Conservation (phyloP, 2,113 vertebrate species). For the Bagarius yarrelli region DNA sequence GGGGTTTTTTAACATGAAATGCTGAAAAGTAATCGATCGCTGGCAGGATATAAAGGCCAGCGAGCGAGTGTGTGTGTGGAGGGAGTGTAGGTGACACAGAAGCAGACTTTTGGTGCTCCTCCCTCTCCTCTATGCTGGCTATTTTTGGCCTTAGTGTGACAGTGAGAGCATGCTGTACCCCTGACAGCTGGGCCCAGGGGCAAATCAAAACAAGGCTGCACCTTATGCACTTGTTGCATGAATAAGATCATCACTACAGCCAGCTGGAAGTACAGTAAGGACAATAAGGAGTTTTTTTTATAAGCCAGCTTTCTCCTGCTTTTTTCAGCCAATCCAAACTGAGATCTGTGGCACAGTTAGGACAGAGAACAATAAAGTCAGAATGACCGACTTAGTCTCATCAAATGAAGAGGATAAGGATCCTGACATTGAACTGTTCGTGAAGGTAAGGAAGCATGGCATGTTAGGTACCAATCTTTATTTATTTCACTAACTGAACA, state of each 20-base stretch:
- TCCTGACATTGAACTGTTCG: conserved; percentile 87
- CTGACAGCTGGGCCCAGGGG: conserved; percentile 47
- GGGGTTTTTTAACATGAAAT: conserved; percentile 19
- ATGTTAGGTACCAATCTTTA: neutral
- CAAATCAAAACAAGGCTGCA: conserved; percentile 51
- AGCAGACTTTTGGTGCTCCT: conserved; percentile 44
- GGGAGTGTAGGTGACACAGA: conserved; percentile 48
- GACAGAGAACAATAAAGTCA: conserved; percentile 30
- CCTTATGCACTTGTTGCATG: conserved; percentile 41
- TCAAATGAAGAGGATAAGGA: conserved; percentile 80
- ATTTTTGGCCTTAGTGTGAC: conserved; percentile 52
- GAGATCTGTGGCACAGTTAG: neutral
- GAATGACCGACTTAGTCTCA: conserved; percentile 73
- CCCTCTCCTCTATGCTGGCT: conserved; percentile 38
- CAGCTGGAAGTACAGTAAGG: conserved; percentile 23
- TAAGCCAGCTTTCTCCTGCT: neutral
- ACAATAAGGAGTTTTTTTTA: conserved; percentile 8
- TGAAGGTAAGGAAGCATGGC: conserved; percentile 76
- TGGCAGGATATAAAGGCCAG: conserved; percentile 23
- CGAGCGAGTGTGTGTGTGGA: conserved; percentile 10
- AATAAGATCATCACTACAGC: conserved; percentile 4
- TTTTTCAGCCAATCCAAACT: neutral
- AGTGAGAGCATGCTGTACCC: conserved; percentile 34
- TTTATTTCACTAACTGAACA: neutral
- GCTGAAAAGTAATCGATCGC: conserved; percentile 26